Evolutionary conservation across 2,113 vertebrate species (phyloP).

Genomic region (Zosterops borbonicus): DNA sequence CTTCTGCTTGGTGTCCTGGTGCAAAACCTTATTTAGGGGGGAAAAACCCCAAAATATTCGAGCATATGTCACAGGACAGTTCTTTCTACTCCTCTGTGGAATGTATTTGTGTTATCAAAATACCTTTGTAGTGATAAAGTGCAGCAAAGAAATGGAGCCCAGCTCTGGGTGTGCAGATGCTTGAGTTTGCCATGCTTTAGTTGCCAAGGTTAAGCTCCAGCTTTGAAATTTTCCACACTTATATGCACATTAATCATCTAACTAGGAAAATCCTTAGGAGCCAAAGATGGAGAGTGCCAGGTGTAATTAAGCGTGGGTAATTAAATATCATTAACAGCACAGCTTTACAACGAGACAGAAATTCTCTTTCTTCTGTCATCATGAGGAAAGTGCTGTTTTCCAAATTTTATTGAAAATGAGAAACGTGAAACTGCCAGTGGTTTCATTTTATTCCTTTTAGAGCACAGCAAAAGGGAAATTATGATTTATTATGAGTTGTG

Average conservation of each 20-base stretch:
- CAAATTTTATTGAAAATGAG: background rate
- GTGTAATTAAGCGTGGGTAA: constrained; percentile 32
- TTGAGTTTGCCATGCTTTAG: background rate
- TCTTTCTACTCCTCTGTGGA: background rate
- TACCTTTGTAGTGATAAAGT: background rate
- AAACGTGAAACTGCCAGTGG: background rate
- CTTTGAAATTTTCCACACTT: constrained; percentile 23
- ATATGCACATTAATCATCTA: constrained; percentile 13
- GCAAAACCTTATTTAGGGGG: background rate
- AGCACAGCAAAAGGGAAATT: background rate
- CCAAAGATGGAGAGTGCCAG: constrained; percentile 8
- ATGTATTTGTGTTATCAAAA: background rate
- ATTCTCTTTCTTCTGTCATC: background rate
- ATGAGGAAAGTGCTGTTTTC: background rate
- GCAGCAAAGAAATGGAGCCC: background rate
- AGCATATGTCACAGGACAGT: background rate
- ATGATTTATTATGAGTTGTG: background rate
- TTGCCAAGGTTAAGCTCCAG: background rate
- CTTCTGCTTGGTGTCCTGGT: background rate
- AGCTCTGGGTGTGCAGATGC: background rate
- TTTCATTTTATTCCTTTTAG: background rate
- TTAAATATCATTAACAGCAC: constrained; percentile 39
- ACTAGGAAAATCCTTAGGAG: constrained; percentile 25
- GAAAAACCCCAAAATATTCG: background rate
- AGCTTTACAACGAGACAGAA: background rate